A percentile compares a stretch with the other conserved stretches of the same genome.
These are phyloP conservation scores for Sebastes umbrosus DNA, from an alignment of 2,797 vertebrate genomes.

Conservation along the genomic window DNA sequence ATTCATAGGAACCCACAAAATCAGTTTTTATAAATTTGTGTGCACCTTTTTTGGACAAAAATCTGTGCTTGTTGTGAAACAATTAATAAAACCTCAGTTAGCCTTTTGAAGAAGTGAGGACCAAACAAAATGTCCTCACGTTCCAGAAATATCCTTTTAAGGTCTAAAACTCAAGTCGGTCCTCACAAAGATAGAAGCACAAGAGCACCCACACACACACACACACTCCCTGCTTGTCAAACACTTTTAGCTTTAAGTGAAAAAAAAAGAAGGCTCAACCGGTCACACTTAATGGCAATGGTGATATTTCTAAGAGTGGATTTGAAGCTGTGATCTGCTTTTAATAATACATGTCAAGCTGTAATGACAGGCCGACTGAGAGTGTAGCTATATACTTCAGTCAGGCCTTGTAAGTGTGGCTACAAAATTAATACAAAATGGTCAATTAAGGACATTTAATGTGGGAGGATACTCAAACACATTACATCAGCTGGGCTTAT, in stretches of 20 bases:
- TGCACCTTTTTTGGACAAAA: too few species aligned
- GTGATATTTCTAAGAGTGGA: not conserved
- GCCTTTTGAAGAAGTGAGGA: not conserved
- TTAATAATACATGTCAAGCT: not conserved
- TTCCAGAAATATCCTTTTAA: not conserved
- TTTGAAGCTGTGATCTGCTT: conserved; percentile 3
- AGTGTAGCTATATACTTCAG: not conserved
- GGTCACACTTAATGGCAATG: not conserved
- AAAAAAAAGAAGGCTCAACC: not conserved
- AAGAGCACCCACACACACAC: not conserved
- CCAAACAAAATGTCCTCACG: not conserved
- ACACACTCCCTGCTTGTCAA: not conserved
- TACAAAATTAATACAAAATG: not conserved
- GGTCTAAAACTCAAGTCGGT: not conserved
- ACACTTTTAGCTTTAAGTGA: not conserved
- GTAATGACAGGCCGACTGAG: not conserved
- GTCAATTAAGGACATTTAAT: not conserved
- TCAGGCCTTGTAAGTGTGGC: not conserved
- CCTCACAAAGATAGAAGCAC: not conserved
- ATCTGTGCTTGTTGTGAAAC: too few species aligned
- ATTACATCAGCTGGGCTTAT: not conserved
- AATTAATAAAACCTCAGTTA: not conserved
- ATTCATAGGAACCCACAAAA: too few species aligned
- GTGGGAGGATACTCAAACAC: not conserved
- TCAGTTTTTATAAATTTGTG: too few species aligned